These are phyloP conservation scores for Sylvia borin DNA, from an alignment of 2,797 vertebrate species.

Conservation along the genomic window DNA sequence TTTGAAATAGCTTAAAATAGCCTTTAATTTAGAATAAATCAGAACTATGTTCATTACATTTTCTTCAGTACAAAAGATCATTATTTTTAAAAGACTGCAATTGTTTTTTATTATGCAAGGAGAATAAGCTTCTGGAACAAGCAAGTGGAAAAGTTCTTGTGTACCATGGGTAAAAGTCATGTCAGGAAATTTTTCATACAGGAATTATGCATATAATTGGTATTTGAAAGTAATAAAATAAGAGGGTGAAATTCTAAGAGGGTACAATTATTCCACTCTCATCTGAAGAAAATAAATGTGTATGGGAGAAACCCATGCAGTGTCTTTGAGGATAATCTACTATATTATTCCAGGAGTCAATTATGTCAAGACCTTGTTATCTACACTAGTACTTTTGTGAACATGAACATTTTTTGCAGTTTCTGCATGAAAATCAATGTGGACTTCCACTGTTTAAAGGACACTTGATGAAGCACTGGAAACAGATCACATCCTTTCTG, in stretches of 20 bases:
- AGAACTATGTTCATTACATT: neutral
- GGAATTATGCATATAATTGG: neutral
- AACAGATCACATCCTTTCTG: neutral
- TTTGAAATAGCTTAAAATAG: neutral
- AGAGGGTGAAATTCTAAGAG: neutral
- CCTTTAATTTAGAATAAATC: neutral
- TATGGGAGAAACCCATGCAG: neutral
- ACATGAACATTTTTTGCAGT: neutral
- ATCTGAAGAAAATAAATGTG: neutral
- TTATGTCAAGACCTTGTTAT: neutral
- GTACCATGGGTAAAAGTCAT: neutral
- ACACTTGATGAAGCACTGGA: neutral
- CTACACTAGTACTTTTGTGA: neutral
- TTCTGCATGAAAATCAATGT: neutral
- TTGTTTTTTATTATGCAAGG: neutral
- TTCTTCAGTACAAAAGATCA: neutral
- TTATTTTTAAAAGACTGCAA: constrained; percentile 12
- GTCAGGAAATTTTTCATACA: neutral
- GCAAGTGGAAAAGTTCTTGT: neutral
- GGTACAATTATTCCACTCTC: neutral
- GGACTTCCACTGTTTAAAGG: neutral
- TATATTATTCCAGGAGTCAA: neutral
- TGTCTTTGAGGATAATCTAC: neutral
- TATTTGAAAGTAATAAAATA: neutral
- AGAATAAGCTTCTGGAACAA: neutral